Percentiles rank a stretch among this genome's conserved stretches.
These are phyloP conservation scores for Anniella stebbinsi DNA, from an alignment of 2,797 vertebrate genomes.

Conservation along the genomic window DNA sequence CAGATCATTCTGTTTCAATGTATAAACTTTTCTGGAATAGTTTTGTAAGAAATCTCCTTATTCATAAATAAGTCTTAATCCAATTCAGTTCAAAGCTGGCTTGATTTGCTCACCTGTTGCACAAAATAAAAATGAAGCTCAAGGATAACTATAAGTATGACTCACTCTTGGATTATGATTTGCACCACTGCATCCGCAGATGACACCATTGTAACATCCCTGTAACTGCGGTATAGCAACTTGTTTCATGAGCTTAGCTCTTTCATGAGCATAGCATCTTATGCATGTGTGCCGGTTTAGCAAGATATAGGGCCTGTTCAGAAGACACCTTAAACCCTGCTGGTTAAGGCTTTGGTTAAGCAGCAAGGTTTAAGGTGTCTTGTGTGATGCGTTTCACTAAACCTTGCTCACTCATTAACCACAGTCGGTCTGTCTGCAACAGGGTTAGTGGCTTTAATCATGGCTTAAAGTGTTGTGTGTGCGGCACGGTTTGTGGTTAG, in stretches of 20 bases:
- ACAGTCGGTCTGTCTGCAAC: too few species aligned
- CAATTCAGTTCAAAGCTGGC: not conserved
- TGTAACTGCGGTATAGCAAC: not conserved
- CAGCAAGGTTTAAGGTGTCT: too few species aligned
- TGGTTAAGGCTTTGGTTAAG: too few species aligned
- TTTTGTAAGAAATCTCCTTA: not conserved
- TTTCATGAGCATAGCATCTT: not conserved
- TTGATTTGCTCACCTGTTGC: not conserved
- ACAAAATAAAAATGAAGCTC: slow-evolving; percentile 1
- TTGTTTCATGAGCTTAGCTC: not conserved
- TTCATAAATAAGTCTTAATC: not conserved
- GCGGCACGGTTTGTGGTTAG: too few species aligned
- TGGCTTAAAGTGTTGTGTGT: too few species aligned
- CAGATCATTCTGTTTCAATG: not conserved
- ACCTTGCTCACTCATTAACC: too few species aligned
- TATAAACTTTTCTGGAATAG: not conserved
- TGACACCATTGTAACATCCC: not conserved
- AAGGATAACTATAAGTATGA: not conserved
- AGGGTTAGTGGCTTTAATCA: too few species aligned
- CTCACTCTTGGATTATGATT: not conserved
- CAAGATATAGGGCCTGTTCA: not conserved
- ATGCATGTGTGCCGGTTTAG: not conserved
- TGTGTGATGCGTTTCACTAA: too few species aligned
- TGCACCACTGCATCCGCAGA: not conserved
- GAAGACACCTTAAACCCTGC: too few species aligned